Conservation (phyloP, 2,797 vertebrate genomes). For the Sitta carolinensis region DNA sequence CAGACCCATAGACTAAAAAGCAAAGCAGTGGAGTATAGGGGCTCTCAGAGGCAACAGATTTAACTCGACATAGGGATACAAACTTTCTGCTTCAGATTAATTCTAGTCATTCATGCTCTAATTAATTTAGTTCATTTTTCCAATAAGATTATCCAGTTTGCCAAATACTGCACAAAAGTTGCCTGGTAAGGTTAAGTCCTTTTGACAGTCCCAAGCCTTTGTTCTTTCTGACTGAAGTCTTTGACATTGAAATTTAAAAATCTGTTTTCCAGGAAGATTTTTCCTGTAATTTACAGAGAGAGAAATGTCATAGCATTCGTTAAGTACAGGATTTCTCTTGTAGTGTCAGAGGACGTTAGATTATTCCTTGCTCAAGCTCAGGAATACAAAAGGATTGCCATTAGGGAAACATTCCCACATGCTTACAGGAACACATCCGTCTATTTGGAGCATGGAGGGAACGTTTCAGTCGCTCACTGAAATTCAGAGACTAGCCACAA, state of each 20-base stretch:
- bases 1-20: neutral
- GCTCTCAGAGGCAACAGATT: neutral
- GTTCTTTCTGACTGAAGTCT: neutral
- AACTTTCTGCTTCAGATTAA: neutral
- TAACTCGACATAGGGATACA: neutral
- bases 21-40: neutral
- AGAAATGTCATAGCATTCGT: neutral
- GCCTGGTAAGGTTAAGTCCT: neutral
- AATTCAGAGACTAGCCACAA: neutral
- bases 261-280: neutral
- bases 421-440: neutral
- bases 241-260: neutral
- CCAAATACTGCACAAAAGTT: neutral
- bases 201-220: neutral
- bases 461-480: neutral
- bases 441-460: accelerated
- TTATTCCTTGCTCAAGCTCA: neutral
- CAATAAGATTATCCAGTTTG: neutral
- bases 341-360: neutral
- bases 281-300: neutral
- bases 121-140: neutral
- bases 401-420: neutral
- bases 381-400: neutral
- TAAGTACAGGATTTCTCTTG: neutral
- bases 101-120: neutral